Evolutionary conservation across 64 coral and sea anemone species (phyloP), one percentile per base, ranked within the genome.

Genomic region (Actinia equina): DNA sequence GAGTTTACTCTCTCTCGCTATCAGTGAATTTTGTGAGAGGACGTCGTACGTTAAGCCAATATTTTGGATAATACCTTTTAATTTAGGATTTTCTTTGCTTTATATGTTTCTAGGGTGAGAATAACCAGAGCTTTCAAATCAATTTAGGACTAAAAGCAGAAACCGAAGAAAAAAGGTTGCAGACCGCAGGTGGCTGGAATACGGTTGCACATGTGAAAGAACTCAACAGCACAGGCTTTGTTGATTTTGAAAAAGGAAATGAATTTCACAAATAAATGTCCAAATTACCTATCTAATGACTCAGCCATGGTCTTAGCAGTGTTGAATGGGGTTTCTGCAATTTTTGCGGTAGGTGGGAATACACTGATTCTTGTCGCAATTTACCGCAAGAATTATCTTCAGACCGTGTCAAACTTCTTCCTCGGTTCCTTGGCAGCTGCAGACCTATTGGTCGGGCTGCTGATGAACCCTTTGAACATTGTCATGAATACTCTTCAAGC

Each of bases 391-490:
- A 20, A 22, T 4, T 18, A 51, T 20, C 59, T 87, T 17, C 41
- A 71, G 42, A 87, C 85, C 5, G 64, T 52, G 45, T 87, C 85
- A 22, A 63, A 87, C 65, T 87, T 69, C 61, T 87, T 87, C 61
- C 74, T 87, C 25, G 30, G 42, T 71, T 87, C 85, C 11, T 87
- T 87, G 19, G 85, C 85, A 17, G 22, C 44, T 70, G 59, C 85
- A 37, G 85, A 87, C 62, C 61, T 87, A 7, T 61, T 87, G 25
- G 46, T 87, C 3, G 85, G 85, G 15, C 10, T 87, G 37, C 26
- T 87, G 11, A 87, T 87, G 85, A 87, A 87, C 46, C 85, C 85
- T 19, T 76, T 87, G 9, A 69, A 87, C 44, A 71, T 71, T 27
- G 46, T 62, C 5, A 63, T 87, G 59, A 71, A 63, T 49, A 18